Conservation (phyloP, 53 echinoderm and acorn worm genomes). For the Mesocentrotus franciscanus region DNA sequence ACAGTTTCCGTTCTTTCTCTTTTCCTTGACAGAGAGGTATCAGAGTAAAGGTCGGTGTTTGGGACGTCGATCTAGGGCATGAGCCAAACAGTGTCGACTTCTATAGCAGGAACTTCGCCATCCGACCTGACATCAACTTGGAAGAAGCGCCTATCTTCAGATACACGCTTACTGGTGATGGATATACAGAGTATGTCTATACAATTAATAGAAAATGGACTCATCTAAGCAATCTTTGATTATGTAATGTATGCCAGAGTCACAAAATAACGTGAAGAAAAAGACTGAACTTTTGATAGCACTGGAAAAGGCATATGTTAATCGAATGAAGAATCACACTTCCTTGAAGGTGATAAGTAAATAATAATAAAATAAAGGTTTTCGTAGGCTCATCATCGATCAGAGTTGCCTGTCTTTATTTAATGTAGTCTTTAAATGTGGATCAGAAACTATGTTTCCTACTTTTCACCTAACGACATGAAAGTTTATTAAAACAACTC, state of each 20-base stretch:
- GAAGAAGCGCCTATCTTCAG: slow-evolving; percentile 58
- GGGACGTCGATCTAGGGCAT: slow-evolving; percentile 49
- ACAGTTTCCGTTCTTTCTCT: background rate
- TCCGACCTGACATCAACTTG: slow-evolving; percentile 57
- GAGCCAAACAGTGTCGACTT: slow-evolving; percentile 48
- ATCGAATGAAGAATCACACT: too few species aligned
- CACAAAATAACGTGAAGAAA: background rate
- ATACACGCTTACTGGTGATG: slow-evolving; percentile 52
- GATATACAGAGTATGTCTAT: slow-evolving; percentile 47
- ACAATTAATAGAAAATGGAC: background rate
- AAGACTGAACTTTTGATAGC: background rate
- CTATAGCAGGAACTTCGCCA: slow-evolving; percentile 58
- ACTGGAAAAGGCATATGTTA: too few species aligned
- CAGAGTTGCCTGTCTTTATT: too few species aligned
- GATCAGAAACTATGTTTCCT: too few species aligned
- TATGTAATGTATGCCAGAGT: background rate
- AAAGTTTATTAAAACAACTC: too few species aligned
- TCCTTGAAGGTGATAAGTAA: too few species aligned
- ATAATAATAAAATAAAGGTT: too few species aligned
- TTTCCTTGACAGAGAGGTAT: slow-evolving; percentile 54
- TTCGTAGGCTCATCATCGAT: too few species aligned
- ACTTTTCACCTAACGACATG: too few species aligned
- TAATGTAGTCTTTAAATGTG: too few species aligned
- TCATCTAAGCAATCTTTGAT: background rate
- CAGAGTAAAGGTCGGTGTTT: slow-evolving; percentile 58